phyloP scores from a whole-genome alignment of 1,140 invertebrate genomes.

The Whitmania pigra region DNA sequence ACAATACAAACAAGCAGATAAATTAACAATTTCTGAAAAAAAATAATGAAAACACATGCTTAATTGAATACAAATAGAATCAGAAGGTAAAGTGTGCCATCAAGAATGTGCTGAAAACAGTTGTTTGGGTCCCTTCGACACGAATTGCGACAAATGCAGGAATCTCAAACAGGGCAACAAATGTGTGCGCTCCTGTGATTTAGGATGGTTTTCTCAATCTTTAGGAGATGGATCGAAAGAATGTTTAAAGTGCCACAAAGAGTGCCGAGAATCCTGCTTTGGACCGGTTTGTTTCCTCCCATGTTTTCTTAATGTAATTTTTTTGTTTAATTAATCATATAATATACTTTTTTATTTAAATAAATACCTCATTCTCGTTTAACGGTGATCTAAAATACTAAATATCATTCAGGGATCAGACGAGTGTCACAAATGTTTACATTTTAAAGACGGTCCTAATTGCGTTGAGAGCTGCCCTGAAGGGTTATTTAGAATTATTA shows the following conservation, averaged over 20 bases:
- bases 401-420: conserved; percentile 53
- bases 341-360: too few relatives aligned
- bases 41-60: too few relatives aligned
- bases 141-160: conserved; percentile 78
- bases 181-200: conserved; percentile 53
- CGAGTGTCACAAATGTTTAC: conserved; percentile 69
- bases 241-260: conserved; percentile 72
- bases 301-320: not conserved
- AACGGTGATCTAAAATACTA: too few relatives aligned
- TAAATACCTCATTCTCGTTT: conserved; percentile 11
- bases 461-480: conserved; percentile 71
- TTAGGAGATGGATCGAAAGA: conserved; percentile 57
- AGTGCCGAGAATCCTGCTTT: conserved; percentile 68
- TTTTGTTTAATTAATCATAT: too few relatives aligned
- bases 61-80: too few relatives aligned
- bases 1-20: too few relatives aligned
- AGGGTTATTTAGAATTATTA: conserved; percentile 28
- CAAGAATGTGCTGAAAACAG: conserved; percentile 49
- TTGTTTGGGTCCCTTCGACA: conserved; percentile 83
- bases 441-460: conserved; percentile 70
- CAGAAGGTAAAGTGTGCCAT: too few relatives aligned
- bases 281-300: conserved; percentile 51
- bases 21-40: too few relatives aligned
- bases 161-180: conserved; percentile 55
- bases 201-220: not conserved